phyloP scores from a whole-genome alignment of 2,113 vertebrate genomes.

The Perca schrenkii region DNA sequence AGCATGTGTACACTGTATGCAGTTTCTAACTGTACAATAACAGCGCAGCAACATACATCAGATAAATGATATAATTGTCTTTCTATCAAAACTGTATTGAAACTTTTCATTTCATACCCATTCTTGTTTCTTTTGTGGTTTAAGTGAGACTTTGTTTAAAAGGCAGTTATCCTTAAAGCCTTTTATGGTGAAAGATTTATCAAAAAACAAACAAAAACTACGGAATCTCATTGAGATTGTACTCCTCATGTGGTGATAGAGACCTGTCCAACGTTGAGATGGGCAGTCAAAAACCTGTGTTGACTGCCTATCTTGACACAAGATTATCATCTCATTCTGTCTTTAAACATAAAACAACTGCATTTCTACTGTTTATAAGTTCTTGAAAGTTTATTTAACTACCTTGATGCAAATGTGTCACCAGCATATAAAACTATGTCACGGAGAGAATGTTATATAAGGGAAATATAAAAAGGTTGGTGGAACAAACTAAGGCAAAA shows the following conservation, averaged over 20 bases:
- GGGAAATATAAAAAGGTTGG: slow-evolving; percentile 20
- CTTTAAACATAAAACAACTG: background rate
- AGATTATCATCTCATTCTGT: background rate
- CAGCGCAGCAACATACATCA: background rate
- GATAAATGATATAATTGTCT: background rate
- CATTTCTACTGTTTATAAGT: background rate
- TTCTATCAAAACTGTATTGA: background rate
- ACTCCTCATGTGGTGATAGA: no score
- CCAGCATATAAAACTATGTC: background rate
- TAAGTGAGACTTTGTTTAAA: background rate
- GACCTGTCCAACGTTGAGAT: no score
- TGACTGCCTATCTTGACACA: no score
- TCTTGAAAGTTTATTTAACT: background rate
- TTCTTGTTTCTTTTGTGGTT: background rate
- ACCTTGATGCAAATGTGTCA: background rate
- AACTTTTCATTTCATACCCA: background rate
- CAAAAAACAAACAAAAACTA: background rate
- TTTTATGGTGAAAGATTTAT: background rate
- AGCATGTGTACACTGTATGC: background rate
- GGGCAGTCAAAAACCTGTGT: no score
- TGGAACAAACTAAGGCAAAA: slow-evolving; percentile 28
- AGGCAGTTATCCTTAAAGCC: background rate
- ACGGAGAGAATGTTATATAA: background rate
- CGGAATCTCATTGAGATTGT: background rate
- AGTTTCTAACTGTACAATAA: background rate